Evolutionary conservation across 2,888 invertebrate species (phyloP), one percentile per base, ranked within the genome.

Genomic region (Druceiella hillmani): DNA sequence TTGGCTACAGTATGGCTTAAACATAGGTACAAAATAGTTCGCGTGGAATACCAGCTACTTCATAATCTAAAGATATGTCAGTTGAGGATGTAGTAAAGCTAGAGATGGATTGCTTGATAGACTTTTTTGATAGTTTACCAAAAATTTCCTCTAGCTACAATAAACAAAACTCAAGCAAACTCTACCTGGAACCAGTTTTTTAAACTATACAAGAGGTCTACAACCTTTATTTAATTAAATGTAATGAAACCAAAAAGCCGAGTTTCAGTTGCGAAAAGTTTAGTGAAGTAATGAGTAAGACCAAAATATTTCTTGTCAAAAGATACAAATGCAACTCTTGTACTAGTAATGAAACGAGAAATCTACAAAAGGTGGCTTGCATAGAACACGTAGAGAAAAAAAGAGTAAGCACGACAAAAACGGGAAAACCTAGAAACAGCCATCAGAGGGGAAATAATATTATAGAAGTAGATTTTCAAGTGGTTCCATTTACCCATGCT

Each of bases 121-220:
- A 40, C 17, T 35, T 40, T 35, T 40, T 40, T 10, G 35, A 35
- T 27, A 34, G 26, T 26, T 30, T 40, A 25, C 31, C 35, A 34
- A 40, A 40, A 40, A 30, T 40, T 17, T 31, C 39, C 4, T 40
- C 36, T 16, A 35, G 32, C 24, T 32, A 36, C 31, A 40, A 40
- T 14, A 40, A 32, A 9, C 35, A 36, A 20, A 35, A 31, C 32
- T 35, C 36, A 26, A 40, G 20, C 15, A 40, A 40, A 40, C 40
- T 40, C 20, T 40, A 35, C 24, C 35, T 40, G 1, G 40, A 40
- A 27, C 40, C 40, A n/a, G 27, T 40, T 40, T 40, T 40, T 40
- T 36, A 15, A 13, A 32, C 14, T 11, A 32, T 15, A 17, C 15
- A 13, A 3, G 10, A 32, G 5, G 14, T 20, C 11, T 32, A 32